A percentile compares a stretch with the other conserved stretches of the same genome.
Evolutionary conservation across 1,140 invertebrate species (phyloP).

Genomic region (Hermetia illucens): DNA sequence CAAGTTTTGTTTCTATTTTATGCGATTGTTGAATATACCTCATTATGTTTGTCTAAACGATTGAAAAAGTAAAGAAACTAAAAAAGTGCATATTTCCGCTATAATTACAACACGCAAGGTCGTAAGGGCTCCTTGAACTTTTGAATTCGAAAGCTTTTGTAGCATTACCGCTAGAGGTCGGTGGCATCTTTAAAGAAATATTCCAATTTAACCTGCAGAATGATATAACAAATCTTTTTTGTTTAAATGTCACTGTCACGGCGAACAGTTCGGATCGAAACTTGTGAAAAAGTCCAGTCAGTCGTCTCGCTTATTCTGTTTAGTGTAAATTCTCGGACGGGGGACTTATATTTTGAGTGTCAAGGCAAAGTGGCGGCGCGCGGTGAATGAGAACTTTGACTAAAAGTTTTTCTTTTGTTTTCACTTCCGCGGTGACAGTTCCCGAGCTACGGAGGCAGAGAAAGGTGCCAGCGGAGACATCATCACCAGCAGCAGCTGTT

Average conservation of each 20-base stretch:
- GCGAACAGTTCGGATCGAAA: neutral
- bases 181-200: neutral
- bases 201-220: neutral
- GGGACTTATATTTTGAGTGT: neutral
- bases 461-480: neutral
- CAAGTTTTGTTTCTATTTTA: too few species aligned
- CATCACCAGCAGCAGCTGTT: too few species aligned
- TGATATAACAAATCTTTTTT: neutral
- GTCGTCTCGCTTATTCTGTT: neutral
- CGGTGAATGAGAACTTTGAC: neutral
- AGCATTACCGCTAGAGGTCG: neutral
- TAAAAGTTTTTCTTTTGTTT: neutral
- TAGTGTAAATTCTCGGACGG: neutral
- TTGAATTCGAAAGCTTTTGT: neutral
- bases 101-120: too few species aligned
- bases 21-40: too few species aligned
- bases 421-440: neutral
- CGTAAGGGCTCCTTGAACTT: neutral
- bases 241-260: neutral
- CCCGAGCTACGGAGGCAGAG: neutral
- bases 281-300: too few species aligned
- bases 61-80: neutral
- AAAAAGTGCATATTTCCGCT: neutral
- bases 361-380: neutral
- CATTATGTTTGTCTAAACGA: neutral